Evolutionary conservation across 2,113 vertebrate genomes (phyloP).

Genomic region (Oryzias woworae): DNA sequence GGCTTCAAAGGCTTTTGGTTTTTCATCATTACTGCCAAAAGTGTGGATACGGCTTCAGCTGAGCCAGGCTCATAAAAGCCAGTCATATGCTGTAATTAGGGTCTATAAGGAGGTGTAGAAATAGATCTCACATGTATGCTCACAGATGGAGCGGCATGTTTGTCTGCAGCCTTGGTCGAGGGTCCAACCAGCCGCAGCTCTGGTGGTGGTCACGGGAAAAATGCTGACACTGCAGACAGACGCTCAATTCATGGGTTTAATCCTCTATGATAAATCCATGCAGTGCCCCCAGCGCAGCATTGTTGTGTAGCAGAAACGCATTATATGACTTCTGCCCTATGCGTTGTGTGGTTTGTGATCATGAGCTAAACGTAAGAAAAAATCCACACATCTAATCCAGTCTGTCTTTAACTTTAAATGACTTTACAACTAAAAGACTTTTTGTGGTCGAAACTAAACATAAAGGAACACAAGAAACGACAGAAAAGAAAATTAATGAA

Average conservation of each 20-base stretch:
- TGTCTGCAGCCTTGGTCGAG: slow-evolving; percentile 20
- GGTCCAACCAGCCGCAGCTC: slow-evolving; percentile 33
- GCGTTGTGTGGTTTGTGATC: not conserved
- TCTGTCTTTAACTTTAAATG: too few species aligned
- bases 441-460: too few species aligned
- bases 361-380: not conserved
- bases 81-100: slow-evolving; percentile 62
- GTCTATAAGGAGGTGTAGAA: slow-evolving; percentile 53
- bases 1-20: slow-evolving; percentile 24
- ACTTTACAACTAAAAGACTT: too few species aligned
- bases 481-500: too few species aligned
- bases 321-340: slow-evolving; percentile 19
- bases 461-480: too few species aligned
- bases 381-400: not conserved
- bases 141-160: slow-evolving; percentile 18
- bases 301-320: not conserved
- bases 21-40: slow-evolving; percentile 36
- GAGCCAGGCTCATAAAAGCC: slow-evolving; percentile 48
- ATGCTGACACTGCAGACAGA: slow-evolving; percentile 57
- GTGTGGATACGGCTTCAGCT: slow-evolving; percentile 18
- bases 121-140: slow-evolving; percentile 63
- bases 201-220: slow-evolving; percentile 48
- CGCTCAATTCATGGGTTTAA: slow-evolving; percentile 37
- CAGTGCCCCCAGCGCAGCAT: not conserved
- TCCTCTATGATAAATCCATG: slow-evolving; percentile 16